A percentile compares a stretch with the other conserved stretches of the same genome.
Evolutionary conservation across 2,113 vertebrate species (phyloP).

Genomic region (Pterophyllum scalare): DNA sequence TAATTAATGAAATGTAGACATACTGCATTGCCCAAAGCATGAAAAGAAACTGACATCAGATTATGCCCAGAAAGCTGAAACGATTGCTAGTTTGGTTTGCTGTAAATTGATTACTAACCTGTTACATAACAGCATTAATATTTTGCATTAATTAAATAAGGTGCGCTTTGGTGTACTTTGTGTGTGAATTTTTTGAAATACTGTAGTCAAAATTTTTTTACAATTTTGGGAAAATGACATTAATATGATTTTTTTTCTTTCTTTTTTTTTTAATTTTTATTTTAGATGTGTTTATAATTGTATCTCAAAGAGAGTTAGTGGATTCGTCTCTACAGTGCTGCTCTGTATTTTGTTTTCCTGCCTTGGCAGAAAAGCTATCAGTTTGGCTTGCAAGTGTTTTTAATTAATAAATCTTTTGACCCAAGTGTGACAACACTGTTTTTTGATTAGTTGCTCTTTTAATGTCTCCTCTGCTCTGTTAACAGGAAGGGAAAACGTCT

Average conservation of each 20-base stretch:
- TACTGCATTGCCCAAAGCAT: no score
- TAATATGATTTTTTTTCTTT: accelerated
- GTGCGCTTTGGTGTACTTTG: neutral
- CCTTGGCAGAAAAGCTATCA: neutral
- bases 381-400: neutral
- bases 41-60: neutral
- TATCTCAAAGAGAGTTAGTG: neutral
- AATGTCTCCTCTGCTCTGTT: neutral
- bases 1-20: neutral
- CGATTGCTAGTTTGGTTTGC: neutral
- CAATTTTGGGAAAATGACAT: neutral
- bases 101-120: neutral
- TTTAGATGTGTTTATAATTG: neutral
- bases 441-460: conserved; percentile 11
- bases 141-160: neutral
- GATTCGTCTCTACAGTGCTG: neutral
- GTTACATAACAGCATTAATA: neutral
- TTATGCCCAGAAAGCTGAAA: neutral
- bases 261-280: neutral
- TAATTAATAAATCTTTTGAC: neutral
- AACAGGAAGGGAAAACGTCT: neutral
- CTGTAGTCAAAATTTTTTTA: neutral
- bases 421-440: neutral
- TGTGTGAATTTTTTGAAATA: no score
- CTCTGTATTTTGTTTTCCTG: neutral